Evolutionary conservation across 2,113 vertebrate genomes (phyloP).

Genomic region (Paradisaea rubra): DNA sequence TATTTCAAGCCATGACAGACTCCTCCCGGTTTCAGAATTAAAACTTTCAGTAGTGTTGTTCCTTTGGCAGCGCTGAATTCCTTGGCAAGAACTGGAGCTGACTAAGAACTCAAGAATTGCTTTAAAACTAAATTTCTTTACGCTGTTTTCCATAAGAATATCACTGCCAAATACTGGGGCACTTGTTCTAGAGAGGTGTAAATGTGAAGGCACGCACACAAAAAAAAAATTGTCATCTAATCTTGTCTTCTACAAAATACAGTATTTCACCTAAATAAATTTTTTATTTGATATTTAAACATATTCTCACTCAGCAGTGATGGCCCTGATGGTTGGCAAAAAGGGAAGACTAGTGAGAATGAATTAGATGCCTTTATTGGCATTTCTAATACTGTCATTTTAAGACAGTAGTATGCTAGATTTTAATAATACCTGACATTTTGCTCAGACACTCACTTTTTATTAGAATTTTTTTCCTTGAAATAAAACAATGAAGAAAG

Average conservation of each 20-base stretch:
- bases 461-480: not conserved
- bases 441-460: not conserved
- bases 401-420: not conserved
- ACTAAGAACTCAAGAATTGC: not conserved
- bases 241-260: not conserved
- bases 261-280: not conserved
- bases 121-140: not conserved
- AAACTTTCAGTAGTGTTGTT: not conserved
- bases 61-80: not conserved
- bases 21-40: not conserved
- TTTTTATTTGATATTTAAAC: not conserved
- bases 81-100: not conserved
- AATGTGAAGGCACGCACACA: not conserved
- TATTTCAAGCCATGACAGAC: not conserved
- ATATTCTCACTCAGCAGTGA: not conserved
- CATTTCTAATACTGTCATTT: not conserved
- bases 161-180: not conserved
- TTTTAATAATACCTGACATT: not conserved
- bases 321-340: not conserved
- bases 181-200: not conserved
- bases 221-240: not conserved
- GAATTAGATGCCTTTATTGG: rapidly evolving
- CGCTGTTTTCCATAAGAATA: not conserved
- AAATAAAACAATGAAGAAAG: not conserved
- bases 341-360: not conserved